Evolutionary conservation across 2,888 invertebrate genomes (phyloP), one percentile per base, ranked within the genome.

Genomic region (Cristatella mucedo): DNA sequence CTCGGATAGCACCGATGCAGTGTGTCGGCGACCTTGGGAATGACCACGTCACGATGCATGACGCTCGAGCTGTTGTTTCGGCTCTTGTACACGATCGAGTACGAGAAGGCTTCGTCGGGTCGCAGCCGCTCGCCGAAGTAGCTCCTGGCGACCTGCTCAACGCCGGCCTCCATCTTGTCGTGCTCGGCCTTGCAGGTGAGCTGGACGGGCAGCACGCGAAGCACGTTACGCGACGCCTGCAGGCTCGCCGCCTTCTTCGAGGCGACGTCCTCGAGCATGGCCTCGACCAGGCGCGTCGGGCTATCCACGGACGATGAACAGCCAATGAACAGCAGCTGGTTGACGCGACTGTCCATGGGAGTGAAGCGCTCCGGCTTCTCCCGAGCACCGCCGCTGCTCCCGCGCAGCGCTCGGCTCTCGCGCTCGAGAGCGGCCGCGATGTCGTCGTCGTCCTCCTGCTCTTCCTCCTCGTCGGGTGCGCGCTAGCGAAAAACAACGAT

Each of bases 201-300:
- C 68, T 80, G 76, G 39, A 91, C 74, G 0, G 91, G 89, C 13
- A 86, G 63, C 46, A 91, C 65, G 42, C 87, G 74, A 11, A 85
- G 57, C 2, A 89, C 72, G 65, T 75, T 80, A 49, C 80, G 73
- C 0, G 82, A 76, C 63, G 78, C 80, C 52, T 77, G 77, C n/a
- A n/a, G n/a, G n/a, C n/a, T n/a, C n/a, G n/a, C n/a, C 42, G 74
- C 65, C 53, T 77, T 76, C 1, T 74, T 78, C 16, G 71, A 60
- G 37, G 72, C 66, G 44, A 86, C 70, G 56, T 85, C 82, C 51
- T 76, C 71, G 33, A 86, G 69, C 44, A 91, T 80, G 40, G 70
- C 69, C 16, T 74, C 67, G 1, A 76, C 78, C 20, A 91, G 56
- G n/a, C n/a, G n/a, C n/a, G n/a, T n/a, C n/a, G n/a, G n/a, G n/a